Base-by-base conservation (phyloP, 2,888 invertebrate species). In the Desoria tigrina region DNA sequence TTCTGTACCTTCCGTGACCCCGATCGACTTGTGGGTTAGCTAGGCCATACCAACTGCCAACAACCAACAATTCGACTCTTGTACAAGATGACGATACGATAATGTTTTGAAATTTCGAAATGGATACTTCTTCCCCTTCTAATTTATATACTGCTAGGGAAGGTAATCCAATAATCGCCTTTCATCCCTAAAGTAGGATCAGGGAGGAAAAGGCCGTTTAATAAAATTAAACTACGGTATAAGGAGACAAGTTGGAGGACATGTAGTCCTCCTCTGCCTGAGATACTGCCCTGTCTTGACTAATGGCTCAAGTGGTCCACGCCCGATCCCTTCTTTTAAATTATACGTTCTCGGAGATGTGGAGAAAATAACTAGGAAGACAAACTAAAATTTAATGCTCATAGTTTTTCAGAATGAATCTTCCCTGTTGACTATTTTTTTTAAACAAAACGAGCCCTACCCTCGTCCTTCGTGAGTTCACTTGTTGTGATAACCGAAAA, bases 281-380 rank as follows among this genome's bases (percentile, higher is more conserved):
- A 45, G 45, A 45, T 45, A 45, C 9, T 16, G 21, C 4, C 27
- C 7, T 28, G 55, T 27, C 55, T 57, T 57, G 57, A 57, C 57
- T 57, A 57, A 57, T 57, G 57, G 57, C 39, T n/a, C 26, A 24
- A 39, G 18, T 32, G 42, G 57, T 42, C 39, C 39, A 57, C 57
- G 57, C 57, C 57, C 57, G 57, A 42, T 42, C 24, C 39, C 42
- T 42, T 39, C 57, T 39, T 39, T 42, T 37, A 57, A 57, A 55
- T 55, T 55, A 55, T 55, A 55, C n/a, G 55, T 55, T 55, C 55
- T 7, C 51, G 9, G 21, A 45, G 45, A 45, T 11, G 45, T 18
- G 9, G 45, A 28, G 32, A 32, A 55, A 55, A 55, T 55, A 28
- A 55, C 27, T 18, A 55, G 55, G 55, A 28, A 55, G 55, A 55